Evolutionary conservation across 2,113 vertebrate genomes (phyloP), one percentile per base, ranked within the genome.

Genomic region (Callipepla squamata): DNA sequence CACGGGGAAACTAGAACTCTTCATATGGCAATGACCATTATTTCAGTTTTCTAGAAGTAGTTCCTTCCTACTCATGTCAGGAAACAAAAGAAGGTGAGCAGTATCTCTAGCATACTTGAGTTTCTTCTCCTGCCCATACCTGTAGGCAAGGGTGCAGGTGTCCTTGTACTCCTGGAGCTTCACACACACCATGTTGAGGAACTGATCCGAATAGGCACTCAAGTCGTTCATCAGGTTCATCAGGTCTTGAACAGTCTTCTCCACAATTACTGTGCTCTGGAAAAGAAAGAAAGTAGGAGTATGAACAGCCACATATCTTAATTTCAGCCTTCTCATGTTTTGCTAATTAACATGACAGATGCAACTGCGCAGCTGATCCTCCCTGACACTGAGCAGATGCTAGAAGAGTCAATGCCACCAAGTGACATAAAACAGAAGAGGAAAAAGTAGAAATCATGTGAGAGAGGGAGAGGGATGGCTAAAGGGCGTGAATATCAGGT

Each of bases 161-260:
- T 99, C 99, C 96, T 99, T 99, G 97, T 99, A 99, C 69, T 99
- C 99, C 92, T 99, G 99, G 8, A 99, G 99, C 70, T 99, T 99
- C 97, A 99, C 98, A 2, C 99, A 99, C 61, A 99, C 98, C 99
- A 99, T 99, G 97, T 98, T 98, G 55, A 99, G 98, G 97, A 99
- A 99, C 97, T 99, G 99, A 93, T 99, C 99, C 0, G 99, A 99
- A 92, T 99, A 99, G 0, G 99, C 98, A 8, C 99, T 99, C 96
- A 99, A 84, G 96, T 99, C 99, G 1, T 98, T 98, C 99, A 99
- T 99, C 67, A 99, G 97, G 94, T 97, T 98, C 98, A 99, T 98
- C 69, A 99, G 98, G 97, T 99, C 99, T 94, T 99, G 99, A 51
- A 99, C 98, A 0, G 99, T 99, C 97, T 99, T 99, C 97, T 99